Conservation (phyloP, 53 echinoderm and acorn worm species). For the Paracentrotus lividus region DNA sequence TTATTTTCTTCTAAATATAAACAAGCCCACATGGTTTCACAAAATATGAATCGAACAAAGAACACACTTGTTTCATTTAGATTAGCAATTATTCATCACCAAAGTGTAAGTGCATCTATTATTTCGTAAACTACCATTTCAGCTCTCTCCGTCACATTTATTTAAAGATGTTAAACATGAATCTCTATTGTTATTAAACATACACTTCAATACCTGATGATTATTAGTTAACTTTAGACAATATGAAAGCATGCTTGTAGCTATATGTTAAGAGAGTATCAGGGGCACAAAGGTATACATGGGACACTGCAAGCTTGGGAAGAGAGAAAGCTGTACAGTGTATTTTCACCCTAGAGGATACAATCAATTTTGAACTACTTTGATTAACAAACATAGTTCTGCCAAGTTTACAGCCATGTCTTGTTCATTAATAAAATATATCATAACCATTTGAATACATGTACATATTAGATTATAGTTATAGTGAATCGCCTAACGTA, state of each 20-base stretch:
- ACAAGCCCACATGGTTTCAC: not conserved
- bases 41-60: not conserved
- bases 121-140: not conserved
- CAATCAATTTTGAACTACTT: too few species aligned
- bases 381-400: not conserved
- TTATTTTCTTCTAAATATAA: not conserved
- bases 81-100: not conserved
- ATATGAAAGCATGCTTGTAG: too few species aligned
- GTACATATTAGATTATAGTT: too few species aligned
- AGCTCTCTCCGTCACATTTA: not conserved
- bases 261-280: not conserved
- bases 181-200: too few species aligned
- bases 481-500: too few species aligned
- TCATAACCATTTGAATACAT: too few species aligned
- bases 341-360: not conserved
- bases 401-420: not conserved
- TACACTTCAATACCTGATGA: too few species aligned
- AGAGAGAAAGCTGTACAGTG: too few species aligned
- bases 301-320: not conserved
- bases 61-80: not conserved
- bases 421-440: too few species aligned
- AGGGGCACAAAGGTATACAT: not conserved
- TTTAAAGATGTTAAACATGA: too few species aligned
- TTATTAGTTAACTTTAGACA: not conserved
- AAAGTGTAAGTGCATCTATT: not conserved